Conservation (phyloP, 2,888 invertebrate genomes). For the Listrodromus nycthemerus region DNA sequence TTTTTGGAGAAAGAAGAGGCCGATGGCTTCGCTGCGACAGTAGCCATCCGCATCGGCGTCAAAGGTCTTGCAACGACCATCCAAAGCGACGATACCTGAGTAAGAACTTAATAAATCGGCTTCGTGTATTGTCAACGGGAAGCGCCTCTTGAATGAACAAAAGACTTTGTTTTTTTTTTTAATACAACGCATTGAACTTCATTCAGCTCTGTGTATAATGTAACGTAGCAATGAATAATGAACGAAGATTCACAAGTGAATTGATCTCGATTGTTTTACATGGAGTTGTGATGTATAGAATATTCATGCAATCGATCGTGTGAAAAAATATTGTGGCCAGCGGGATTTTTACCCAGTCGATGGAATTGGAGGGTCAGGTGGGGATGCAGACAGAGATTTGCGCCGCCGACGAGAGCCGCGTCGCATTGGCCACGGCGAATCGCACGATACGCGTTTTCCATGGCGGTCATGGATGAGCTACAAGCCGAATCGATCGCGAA, state of each 20-base stretch:
- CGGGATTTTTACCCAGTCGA: constrained; percentile 85
- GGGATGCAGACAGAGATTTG: constrained; percentile 94
- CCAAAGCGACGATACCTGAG: constrained; percentile 90
- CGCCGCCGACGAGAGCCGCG: constrained; percentile 94
- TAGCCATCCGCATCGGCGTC: constrained; percentile 87
- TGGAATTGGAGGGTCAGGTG: constrained; percentile 94
- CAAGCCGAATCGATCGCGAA: constrained; percentile 97
- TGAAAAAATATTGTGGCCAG: no score
- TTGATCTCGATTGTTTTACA: not conserved
- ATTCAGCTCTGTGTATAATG: not conserved
- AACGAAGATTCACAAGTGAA: not conserved
- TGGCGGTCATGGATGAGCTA: constrained; percentile 95
- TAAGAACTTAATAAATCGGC: not conserved
- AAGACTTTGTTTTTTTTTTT: no score
- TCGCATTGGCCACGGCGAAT: constrained; percentile 94
- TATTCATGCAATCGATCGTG: no score
- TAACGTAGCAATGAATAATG: not conserved
- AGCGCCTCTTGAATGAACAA: no score
- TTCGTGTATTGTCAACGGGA: no score
- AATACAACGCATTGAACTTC: no score
- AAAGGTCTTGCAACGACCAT: constrained; percentile 86
- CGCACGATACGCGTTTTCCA: constrained; percentile 92
- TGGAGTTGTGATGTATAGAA: not conserved
- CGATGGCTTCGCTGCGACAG: constrained; percentile 92
- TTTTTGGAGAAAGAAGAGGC: constrained; percentile 90